phyloP scores from a whole-genome alignment of 1,140 invertebrate species.

The Hycleus phaleratus region DNA sequence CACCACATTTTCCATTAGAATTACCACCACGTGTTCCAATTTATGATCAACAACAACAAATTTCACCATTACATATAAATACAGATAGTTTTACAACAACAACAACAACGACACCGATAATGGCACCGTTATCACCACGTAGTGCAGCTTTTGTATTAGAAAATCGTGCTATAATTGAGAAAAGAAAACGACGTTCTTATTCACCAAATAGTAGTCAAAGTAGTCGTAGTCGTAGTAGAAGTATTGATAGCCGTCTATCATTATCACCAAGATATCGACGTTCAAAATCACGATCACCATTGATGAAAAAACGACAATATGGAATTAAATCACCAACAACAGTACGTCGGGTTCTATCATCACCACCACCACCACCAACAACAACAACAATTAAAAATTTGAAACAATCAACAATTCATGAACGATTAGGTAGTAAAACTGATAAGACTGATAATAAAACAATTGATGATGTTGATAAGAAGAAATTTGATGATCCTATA shows the following conservation, averaged over 20 bases:
- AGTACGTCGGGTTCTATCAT: neutral
- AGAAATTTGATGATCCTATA: constrained; percentile 31
- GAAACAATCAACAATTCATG: constrained; percentile 15
- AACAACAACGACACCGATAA: neutral
- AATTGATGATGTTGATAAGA: constrained; percentile 8
- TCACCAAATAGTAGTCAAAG: constrained; percentile 17
- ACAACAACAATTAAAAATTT: neutral
- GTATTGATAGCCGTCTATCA: constrained; percentile 17
- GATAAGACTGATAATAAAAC: constrained; percentile 17
- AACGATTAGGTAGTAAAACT: constrained; percentile 20
- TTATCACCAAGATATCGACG: constrained; percentile 18
- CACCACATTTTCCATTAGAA: neutral
- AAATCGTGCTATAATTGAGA: constrained; percentile 38
- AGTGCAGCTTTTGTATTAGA: constrained; percentile 40
- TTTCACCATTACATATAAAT: constrained; percentile 33
- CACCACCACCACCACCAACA: constrained; percentile 2
- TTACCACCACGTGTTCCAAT: constrained; percentile 8
- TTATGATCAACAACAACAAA: constrained; percentile 19
- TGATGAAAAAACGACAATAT: constrained; percentile 1
- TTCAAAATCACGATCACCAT: constrained; percentile 7
- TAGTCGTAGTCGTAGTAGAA: constrained; percentile 14
- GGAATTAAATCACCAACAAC: neutral
- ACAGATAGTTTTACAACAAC: constrained; percentile 32
- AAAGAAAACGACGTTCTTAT: constrained; percentile 29
- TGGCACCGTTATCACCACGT: constrained; percentile 38